These are phyloP conservation scores for Lipophrys pholis DNA, from an alignment of 2,113 vertebrate species.

Conservation along the genomic window DNA sequence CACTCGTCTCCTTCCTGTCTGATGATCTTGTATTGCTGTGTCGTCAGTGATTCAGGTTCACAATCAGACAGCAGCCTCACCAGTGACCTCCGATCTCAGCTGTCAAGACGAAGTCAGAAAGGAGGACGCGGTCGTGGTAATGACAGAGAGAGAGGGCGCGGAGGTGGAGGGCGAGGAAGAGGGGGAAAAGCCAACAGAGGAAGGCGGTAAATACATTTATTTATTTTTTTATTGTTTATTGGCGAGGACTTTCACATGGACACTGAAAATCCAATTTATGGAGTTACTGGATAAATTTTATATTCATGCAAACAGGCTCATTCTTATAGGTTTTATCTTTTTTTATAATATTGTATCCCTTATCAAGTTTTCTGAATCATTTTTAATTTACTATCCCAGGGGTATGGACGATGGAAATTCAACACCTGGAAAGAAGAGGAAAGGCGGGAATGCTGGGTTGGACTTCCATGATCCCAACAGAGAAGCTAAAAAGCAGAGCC, in stretches of 20 bases:
- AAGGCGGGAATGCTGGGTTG: slow-evolving; percentile 83
- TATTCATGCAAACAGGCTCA: too few species aligned
- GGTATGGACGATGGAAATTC: slow-evolving; percentile 78
- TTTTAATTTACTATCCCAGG: slow-evolving; percentile 40
- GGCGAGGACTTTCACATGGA: too few species aligned
- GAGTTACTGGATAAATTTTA: too few species aligned
- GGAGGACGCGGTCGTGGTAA: slow-evolving; percentile 80
- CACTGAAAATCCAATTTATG: too few species aligned
- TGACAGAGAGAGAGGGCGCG: slow-evolving; percentile 79
- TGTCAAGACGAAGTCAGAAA: slow-evolving; percentile 81
- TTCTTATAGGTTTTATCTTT: too few species aligned
- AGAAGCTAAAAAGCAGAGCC: slow-evolving; percentile 91
- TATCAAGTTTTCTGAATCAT: too few species aligned
- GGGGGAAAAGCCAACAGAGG: slow-evolving; percentile 83
- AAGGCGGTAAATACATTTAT: slow-evolving; percentile 68
- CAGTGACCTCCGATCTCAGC: slow-evolving; percentile 80
- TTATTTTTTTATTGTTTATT: too few species aligned
- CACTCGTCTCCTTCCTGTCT: not conserved
- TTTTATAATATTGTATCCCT: too few species aligned
- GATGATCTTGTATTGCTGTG: not conserved
- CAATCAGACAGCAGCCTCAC: slow-evolving; percentile 86
- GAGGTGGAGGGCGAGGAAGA: slow-evolving; percentile 80
- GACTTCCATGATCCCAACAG: slow-evolving; percentile 91
- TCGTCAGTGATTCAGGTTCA: slow-evolving; percentile 82
- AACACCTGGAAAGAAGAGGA: slow-evolving; percentile 83